A percentile compares a stretch with the other conserved stretches of the same genome.
phyloP scores from a whole-genome alignment of 2,113 vertebrate species.

The Todiramphus saurophagus region DNA sequence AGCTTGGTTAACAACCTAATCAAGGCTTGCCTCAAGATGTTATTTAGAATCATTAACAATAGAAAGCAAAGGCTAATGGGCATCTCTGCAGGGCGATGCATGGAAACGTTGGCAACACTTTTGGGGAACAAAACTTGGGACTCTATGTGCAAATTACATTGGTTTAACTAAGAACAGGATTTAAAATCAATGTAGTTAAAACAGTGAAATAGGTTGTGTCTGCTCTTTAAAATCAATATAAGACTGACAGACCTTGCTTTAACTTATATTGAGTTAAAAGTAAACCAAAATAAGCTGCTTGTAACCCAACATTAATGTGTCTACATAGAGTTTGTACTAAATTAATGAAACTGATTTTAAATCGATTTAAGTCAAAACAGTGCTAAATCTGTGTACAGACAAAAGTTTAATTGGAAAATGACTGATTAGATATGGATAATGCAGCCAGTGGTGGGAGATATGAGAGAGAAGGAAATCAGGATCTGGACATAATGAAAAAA shows the following conservation, averaged over 20 bases:
- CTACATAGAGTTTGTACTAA: neutral
- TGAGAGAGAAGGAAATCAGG: neutral
- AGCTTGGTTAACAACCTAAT: constrained; percentile 33
- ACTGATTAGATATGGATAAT: neutral
- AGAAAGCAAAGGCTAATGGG: constrained; percentile 9
- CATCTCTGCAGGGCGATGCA: neutral
- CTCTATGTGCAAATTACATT: neutral
- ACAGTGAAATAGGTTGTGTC: neutral
- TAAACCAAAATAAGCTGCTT: neutral
- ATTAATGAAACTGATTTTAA: neutral
- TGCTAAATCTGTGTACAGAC: neutral
- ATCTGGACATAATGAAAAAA: neutral
- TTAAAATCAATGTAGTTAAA: neutral
- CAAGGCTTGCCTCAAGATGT: neutral
- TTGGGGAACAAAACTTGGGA: neutral
- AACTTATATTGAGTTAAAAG: neutral
- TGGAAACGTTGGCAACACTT: neutral
- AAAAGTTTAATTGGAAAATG: constrained; percentile 4
- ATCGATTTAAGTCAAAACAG: neutral
- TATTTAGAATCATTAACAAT: constrained; percentile 11
- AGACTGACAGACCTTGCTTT: neutral
- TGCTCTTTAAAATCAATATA: neutral
- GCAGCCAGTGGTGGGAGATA: neutral
- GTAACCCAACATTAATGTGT: neutral
- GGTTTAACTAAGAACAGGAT: neutral